A percentile compares a stretch with the other conserved stretches of the same genome.
These are phyloP conservation scores for Fundulus diaphanus DNA, from an alignment of 2,797 vertebrate species.

Conservation along the genomic window DNA sequence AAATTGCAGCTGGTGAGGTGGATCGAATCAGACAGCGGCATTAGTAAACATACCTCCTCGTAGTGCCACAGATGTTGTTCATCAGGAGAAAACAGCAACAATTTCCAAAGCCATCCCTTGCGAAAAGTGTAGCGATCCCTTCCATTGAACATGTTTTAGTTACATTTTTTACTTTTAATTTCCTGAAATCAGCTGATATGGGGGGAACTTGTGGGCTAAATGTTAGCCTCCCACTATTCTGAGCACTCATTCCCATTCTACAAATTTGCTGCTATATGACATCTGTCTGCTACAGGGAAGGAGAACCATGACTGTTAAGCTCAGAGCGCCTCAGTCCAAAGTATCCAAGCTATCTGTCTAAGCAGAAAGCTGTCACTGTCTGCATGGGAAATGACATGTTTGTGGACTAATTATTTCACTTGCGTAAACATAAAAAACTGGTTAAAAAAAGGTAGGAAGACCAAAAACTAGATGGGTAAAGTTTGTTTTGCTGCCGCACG, in stretches of 20 bases:
- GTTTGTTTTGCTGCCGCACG: slow-evolving; percentile 69
- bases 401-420: slow-evolving; percentile 55
- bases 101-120: neutral
- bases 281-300: neutral
- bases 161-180: neutral
- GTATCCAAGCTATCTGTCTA: neutral
- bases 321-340: neutral
- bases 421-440: slow-evolving; percentile 42
- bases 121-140: too few species aligned
- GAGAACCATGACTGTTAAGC: neutral
- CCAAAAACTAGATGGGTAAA: slow-evolving; percentile 66
- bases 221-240: neutral
- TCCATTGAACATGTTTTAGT: too few species aligned
- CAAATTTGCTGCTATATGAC: neutral
- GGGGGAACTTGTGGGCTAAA: too few species aligned
- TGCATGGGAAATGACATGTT: slow-evolving; percentile 27
- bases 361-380: neutral
- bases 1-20: too few species aligned
- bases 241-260: neutral
- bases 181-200: neutral
- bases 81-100: neutral
- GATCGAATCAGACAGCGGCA: neutral
- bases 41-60: neutral
- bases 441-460: slow-evolving; percentile 65
- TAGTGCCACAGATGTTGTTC: neutral